Conservation (phyloP, 2,113 vertebrate species). For the Carassius gibelio region DNA sequence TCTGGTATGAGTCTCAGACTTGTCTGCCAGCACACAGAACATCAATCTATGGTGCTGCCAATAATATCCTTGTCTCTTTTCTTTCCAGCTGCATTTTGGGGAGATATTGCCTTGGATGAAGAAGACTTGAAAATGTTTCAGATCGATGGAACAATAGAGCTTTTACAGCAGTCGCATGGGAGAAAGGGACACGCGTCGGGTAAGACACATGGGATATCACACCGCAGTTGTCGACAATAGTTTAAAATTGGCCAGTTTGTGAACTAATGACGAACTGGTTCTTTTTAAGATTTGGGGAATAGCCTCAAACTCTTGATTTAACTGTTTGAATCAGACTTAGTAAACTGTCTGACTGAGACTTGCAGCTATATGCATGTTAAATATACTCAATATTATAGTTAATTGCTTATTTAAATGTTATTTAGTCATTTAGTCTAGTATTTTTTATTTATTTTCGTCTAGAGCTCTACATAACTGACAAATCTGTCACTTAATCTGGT, state of each 20-base stretch:
- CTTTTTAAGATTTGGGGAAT: not conserved
- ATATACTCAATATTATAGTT: not conserved
- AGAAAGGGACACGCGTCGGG: constrained; percentile 89
- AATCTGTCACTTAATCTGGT: not conserved
- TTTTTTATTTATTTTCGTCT: not conserved
- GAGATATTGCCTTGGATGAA: constrained; percentile 98
- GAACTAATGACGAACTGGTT: not conserved
- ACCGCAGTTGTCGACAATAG: not conserved
- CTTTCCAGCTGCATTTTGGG: constrained; percentile 95
- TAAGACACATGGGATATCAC: constrained; percentile 64
- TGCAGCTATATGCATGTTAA: not conserved
- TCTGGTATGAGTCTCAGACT: not conserved
- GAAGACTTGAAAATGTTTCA: constrained; percentile 98
- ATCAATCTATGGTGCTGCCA: constrained; percentile 1
- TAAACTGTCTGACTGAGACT: not conserved
- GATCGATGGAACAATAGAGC: constrained; percentile 94
- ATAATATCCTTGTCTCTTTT: constrained; percentile 30
- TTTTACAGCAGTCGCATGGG: constrained; percentile 83
- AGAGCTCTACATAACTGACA: not conserved
- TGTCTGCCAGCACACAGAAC: constrained; percentile 10
- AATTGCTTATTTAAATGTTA: not conserved
- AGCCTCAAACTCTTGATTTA: not conserved
- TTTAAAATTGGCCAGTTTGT: not conserved
- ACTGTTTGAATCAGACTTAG: not conserved
- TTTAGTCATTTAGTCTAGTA: not conserved